Conservation (phyloP, 2,797 vertebrate species). For the Etheostoma perlongum region DNA sequence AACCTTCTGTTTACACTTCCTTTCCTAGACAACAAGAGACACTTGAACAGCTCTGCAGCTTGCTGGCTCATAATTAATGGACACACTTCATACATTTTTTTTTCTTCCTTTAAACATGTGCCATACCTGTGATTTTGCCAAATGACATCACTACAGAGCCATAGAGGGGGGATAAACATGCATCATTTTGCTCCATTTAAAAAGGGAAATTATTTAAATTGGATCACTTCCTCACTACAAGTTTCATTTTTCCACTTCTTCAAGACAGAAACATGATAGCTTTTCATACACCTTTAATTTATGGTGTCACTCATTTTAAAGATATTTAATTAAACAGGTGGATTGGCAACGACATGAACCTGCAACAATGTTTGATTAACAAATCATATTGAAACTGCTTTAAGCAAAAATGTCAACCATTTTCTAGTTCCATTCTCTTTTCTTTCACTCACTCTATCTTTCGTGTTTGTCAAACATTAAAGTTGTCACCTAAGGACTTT, state of each 20-base stretch:
- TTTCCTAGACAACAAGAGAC: constrained; percentile 16
- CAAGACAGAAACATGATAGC: background rate
- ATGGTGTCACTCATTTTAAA: background rate
- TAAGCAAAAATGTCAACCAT: background rate
- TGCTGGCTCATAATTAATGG: constrained; percentile 12
- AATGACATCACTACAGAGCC: background rate
- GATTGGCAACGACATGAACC: background rate
- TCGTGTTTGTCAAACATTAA: background rate
- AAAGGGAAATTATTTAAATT: constrained; percentile 3
- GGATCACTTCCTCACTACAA: background rate
- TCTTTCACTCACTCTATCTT: background rate
- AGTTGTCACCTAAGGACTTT: background rate
- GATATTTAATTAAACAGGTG: background rate
- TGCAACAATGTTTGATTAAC: background rate
- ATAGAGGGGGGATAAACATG: background rate
- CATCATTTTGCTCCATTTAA: background rate
- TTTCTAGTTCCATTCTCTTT: background rate
- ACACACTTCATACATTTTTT: constrained; percentile 17
- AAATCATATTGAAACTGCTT: background rate
- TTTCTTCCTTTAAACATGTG: background rate
- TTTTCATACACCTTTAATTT: background rate
- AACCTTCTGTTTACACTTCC: background rate
- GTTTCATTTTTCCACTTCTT: background rate
- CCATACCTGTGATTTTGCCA: background rate
- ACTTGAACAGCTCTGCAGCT: background rate